Conservation (phyloP, 2,113 vertebrate species). For the Etheostoma spectabile region DNA sequence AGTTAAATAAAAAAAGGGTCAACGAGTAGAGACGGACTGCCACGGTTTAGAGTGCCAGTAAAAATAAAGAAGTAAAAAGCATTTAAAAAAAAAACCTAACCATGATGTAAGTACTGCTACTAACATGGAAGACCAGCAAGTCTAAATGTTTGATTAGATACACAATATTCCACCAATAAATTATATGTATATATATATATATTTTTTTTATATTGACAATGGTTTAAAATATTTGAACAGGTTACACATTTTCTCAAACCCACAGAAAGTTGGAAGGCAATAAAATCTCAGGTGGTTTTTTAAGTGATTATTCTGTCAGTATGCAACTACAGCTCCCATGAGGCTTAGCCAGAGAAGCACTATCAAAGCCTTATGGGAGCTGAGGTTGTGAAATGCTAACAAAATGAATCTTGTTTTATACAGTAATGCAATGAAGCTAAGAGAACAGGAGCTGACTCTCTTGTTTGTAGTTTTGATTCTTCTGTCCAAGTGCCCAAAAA, state of each 20-base stretch:
- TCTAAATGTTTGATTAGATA: constrained; percentile 39
- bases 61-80: background rate
- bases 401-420: constrained; percentile 2
- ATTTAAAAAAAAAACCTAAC: constrained; percentile 15
- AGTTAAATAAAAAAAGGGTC: constrained; percentile 3
- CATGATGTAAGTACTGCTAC: constrained; percentile 45
- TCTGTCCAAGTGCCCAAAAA: background rate
- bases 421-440: constrained; percentile 33
- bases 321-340: constrained; percentile 33
- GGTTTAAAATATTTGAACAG: constrained; percentile 27
- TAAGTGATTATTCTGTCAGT: background rate
- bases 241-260: background rate
- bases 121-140: constrained; percentile 62
- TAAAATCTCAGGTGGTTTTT: background rate
- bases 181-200: background rate
- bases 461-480: background rate
- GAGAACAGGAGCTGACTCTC: constrained; percentile 24
- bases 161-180: constrained; percentile 24
- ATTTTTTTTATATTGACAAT: constrained; percentile 21
- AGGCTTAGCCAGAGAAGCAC: background rate
- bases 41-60: constrained; percentile 24
- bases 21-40: constrained; percentile 54
- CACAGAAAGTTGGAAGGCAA: constrained; percentile 20
- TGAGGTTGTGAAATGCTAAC: constrained; percentile 7
- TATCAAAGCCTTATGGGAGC: constrained; percentile 6